Percentiles rank a stretch among this genome's conserved stretches.
These are phyloP conservation scores for Drosophila phalerata DNA, from an alignment of 2,888 invertebrate genomes.

Conservation along the genomic window DNA sequence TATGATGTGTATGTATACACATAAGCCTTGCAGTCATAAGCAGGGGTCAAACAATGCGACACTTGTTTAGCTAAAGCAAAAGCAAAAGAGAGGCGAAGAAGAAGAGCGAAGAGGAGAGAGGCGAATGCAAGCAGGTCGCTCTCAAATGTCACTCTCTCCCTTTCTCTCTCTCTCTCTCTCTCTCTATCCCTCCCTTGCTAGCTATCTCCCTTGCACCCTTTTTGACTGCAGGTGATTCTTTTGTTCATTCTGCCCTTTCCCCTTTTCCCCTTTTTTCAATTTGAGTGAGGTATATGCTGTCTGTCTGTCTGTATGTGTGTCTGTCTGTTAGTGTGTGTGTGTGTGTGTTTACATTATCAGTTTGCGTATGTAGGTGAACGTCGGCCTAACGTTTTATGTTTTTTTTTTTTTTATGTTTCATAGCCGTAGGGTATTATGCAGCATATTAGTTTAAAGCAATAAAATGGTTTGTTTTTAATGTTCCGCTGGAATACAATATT, in stretches of 20 bases:
- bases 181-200: not conserved
- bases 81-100: slow-evolving; percentile 5
- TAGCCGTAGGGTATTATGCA: slow-evolving; percentile 18
- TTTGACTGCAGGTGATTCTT: slow-evolving; percentile 48
- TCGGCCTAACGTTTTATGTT: slow-evolving; percentile 46
- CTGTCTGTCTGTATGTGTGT: slow-evolving; percentile 1
- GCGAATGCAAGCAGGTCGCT: slow-evolving; percentile 28
- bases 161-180: slow-evolving; percentile 13
- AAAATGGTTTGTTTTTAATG: not conserved
- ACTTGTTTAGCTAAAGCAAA: slow-evolving; percentile 31
- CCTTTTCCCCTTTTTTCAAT: slow-evolving; percentile 15
- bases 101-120: slow-evolving; percentile 16
- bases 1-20: not conserved
- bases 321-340: slow-evolving; percentile 11
- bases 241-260: slow-evolving; percentile 28
- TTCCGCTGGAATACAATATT: too few species aligned
- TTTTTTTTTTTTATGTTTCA: slow-evolving; percentile 23
- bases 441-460: slow-evolving; percentile 16
- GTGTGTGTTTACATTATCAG: slow-evolving; percentile 41
- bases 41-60: slow-evolving; percentile 58
- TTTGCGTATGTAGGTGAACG: slow-evolving; percentile 62
- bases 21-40: slow-evolving; percentile 34
- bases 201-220: slow-evolving; percentile 2
- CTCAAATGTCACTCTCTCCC: slow-evolving; percentile 4
- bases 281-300: slow-evolving; percentile 4